These are phyloP conservation scores for Ecdyonurus torrentis DNA, from an alignment of 2,888 invertebrate species.

Conservation along the genomic window DNA sequence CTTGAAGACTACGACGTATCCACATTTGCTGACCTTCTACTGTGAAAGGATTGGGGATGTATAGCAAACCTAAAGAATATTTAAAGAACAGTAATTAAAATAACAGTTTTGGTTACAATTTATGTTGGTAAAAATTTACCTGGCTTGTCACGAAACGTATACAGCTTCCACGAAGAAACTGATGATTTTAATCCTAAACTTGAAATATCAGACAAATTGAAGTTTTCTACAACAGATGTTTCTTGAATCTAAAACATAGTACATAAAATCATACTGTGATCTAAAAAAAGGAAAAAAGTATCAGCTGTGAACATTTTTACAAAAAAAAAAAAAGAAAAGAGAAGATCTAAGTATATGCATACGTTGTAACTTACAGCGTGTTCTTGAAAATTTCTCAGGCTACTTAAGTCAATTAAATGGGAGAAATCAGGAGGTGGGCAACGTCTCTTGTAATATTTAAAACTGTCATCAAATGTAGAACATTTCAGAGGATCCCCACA, in stretches of 20 bases:
- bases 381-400: background rate
- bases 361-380: background rate
- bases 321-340: background rate
- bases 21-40: constrained; percentile 61
- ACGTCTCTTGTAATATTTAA: constrained; percentile 66
- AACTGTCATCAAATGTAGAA: constrained; percentile 24
- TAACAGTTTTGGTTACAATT: too few relatives aligned
- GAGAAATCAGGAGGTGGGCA: constrained; percentile 33
- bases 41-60: constrained; percentile 73
- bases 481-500: too few relatives aligned
- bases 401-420: background rate
- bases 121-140: constrained; percentile 27
- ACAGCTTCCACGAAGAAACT: constrained; percentile 42
- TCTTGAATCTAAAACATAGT: too few relatives aligned
- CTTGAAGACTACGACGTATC: constrained; percentile 57
- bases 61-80: constrained; percentile 42
- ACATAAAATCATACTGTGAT: constrained; percentile 9
- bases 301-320: constrained; percentile 14
- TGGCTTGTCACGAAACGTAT: constrained; percentile 38
- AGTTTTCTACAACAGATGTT: constrained; percentile 13
- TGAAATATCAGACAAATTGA: constrained; percentile 29
- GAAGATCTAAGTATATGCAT: background rate
- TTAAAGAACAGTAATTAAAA: background rate
- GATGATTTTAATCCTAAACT: too few relatives aligned
- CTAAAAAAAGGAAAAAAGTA: constrained; percentile 7